Evolutionary conservation across 2,797 vertebrate genomes (phyloP), one percentile per base, ranked within the genome.

Genomic region (Discoglossus pictus): DNA sequence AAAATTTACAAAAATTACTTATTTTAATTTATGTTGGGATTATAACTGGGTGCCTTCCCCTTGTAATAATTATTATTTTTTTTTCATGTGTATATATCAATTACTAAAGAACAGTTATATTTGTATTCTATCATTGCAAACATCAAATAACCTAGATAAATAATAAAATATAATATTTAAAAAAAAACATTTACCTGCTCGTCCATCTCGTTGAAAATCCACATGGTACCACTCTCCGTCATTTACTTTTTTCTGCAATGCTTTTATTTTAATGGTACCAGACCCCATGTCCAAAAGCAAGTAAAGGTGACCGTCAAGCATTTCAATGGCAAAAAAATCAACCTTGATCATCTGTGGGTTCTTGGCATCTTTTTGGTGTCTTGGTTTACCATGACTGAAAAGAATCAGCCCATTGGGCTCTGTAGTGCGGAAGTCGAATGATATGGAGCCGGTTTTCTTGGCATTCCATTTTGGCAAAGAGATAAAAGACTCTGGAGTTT

Each of bases 201-300:
- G 86, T 68, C 97, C 96, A 1, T 99, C 96, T 44, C 96, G 88
- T 75, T 98, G 97, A 76, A 99, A 98, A 81, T 99, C 97, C 75
- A 99, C 96, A 1, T 99, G 96, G 84, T 98, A 98, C 97, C 97
- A 99, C 83, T 98, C 96, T 42, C 97, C 97, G 12, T 99, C 96
- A 78, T 99, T 99, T 73, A 99, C 96, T 75, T 99, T 99, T 83
- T 94, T 98, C 79, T 94, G 94, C 34, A 97, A 87, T 2, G 96
- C 96, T 79, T 82, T 93, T 73, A 94, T 95, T 87, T 99, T 99
- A 68, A 94, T 98, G 73, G 96, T 98, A 75, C 97, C 97, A 15
- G 97, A 98, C 59, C 97, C 97, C 97, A 99, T 98, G 75, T 99
- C 97, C 68, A 99, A 76, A 53, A 99, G 87, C 63, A 99, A 84